Base-by-base conservation (phyloP, 2,888 invertebrate species). In the Oligia fasciuncula region DNA sequence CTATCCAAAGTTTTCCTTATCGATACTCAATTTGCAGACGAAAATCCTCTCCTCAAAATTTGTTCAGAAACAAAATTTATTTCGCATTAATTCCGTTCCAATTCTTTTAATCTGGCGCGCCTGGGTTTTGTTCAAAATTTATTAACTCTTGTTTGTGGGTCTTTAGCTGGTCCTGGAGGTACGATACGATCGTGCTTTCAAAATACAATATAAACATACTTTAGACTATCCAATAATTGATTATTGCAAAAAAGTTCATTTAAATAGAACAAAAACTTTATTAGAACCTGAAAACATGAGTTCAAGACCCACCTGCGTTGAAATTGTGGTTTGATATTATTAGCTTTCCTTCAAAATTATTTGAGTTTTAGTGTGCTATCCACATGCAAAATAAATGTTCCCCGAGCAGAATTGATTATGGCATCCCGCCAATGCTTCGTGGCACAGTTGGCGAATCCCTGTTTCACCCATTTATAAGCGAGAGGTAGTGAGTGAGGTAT, bases 401-500 rank as follows among this genome's bases (percentile, higher is more conserved):
- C 65, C 68, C 62, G 75, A 87, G 85, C 81, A 85, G 87, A 88
- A 91, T 90, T 91, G 91, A 90, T 91, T 89, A 91, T 90, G 89
- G 91, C 91, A 79, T 86, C 79, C 69, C 80, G 90, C 91, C 89
- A 91, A 89, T 83, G 79, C 77, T 87, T 76, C 77, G 77, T 79
- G 86, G 77, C 84, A 83, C 90, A 88, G 87, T 91, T 89, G 85
- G 88, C 86, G 87, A 86, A 87, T 89, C 81, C 77, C 83, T 85
- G 85, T 87, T 84, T 84, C 82, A 85, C 84, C 86, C 82, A 83
- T 85, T 88, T 83, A 80, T 87, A 67, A 81, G 69, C 76, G 79
- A 74, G 77, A 76, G 73, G 79, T 77, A 81, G 75, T 68, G 76
- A 81, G 65, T 84, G 72, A 65, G 78, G 78, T 77, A 83, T 87